A percentile compares a stretch with the other conserved stretches of the same genome.
Conservation (phyloP, 1,140 invertebrate species). For the Nephila pilipes region DNA sequence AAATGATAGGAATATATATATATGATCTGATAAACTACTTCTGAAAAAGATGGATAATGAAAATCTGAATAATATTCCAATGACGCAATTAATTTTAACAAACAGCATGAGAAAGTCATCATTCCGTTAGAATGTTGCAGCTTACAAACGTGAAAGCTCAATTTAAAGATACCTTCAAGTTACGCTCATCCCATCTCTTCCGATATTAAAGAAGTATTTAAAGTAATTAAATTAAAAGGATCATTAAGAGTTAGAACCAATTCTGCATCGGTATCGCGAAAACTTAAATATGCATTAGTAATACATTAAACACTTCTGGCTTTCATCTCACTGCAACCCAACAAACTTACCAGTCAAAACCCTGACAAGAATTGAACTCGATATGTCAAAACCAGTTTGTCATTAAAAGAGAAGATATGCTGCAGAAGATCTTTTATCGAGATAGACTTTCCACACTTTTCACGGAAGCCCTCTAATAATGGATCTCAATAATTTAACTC, state of each 20-base stretch:
- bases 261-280: background rate
- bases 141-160: background rate
- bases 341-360: background rate
- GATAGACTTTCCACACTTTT: background rate
- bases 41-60: no score
- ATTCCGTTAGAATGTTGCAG: no score
- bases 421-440: constrained; percentile 1
- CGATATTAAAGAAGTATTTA: background rate
- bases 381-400: constrained; percentile 9
- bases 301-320: background rate
- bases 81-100: no score
- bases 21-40: no score
- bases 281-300: background rate
- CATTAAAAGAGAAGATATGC: background rate
- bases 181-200: background rate
- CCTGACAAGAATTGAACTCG: constrained; percentile 1
- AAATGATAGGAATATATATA: no score
- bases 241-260: background rate
- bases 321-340: background rate
- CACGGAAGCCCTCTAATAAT: constrained; percentile 6
- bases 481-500: constrained; percentile 49
- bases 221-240: background rate
- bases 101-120: no score
- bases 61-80: no score
- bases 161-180: background rate